Percentiles rank a stretch among this genome's conserved stretches.
These are phyloP conservation scores for Dipodomys spectabilis DNA, from an alignment of 2,113 vertebrate genomes.

Conservation along the genomic window DNA sequence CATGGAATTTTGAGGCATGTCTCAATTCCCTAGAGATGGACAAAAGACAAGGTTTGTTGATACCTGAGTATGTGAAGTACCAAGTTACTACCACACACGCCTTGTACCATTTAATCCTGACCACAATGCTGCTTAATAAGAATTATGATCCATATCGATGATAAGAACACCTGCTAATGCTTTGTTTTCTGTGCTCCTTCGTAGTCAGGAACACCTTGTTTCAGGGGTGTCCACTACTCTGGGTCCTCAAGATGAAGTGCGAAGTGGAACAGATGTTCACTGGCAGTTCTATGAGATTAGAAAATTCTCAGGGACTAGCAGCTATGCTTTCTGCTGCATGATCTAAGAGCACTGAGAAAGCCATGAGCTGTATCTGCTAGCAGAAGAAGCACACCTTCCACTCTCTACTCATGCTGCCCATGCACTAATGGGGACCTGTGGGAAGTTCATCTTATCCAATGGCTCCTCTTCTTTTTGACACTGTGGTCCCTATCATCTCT, in stretches of 20 bases:
- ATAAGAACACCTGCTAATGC: not conserved
- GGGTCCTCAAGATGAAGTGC: not conserved
- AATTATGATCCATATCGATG: not conserved
- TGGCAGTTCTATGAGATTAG: not conserved
- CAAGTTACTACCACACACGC: not conserved
- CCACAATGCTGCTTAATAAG: not conserved
- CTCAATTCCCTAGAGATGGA: too few relatives aligned
- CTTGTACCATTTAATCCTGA: not conserved
- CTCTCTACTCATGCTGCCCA: too few relatives aligned
- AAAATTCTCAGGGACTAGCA: not conserved
- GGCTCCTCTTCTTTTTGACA: not conserved
- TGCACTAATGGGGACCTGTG: fast-evolving
- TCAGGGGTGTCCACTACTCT: not conserved
- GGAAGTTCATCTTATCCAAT: not conserved
- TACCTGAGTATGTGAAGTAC: not conserved
- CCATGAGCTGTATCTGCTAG: not conserved
- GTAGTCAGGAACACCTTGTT: not conserved
- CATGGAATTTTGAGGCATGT: not conserved
- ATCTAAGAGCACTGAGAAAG: not conserved
- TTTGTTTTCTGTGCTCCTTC: not conserved
- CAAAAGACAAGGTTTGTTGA: not conserved
- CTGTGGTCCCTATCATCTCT: fast-evolving
- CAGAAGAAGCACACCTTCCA: not conserved
- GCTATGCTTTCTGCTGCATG: too few relatives aligned
- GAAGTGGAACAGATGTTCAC: not conserved